Percentiles rank a stretch among this genome's conserved stretches.
Conservation (phyloP, 1,140 invertebrate genomes). For the Anastatus disparis region DNA sequence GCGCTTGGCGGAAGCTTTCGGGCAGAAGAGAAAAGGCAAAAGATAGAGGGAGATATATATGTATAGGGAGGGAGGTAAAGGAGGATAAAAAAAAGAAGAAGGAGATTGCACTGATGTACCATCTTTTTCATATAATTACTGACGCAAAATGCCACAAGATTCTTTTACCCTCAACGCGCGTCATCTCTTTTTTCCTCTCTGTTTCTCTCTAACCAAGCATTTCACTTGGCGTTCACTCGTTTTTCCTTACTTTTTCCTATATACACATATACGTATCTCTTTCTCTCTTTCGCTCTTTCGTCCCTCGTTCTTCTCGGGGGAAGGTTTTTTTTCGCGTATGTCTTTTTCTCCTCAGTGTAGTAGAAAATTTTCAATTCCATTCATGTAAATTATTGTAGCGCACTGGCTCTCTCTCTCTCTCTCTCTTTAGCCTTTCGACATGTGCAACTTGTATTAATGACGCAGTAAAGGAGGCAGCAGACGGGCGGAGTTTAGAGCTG, state of each 20-base stretch:
- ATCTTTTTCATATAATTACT: conserved; percentile 64
- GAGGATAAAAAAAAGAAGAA: too few species aligned
- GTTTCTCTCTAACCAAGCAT: conserved; percentile 34
- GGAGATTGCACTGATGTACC: conserved; percentile 43
- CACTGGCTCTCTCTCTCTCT: conserved; percentile 44
- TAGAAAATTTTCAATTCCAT: conserved; percentile 69
- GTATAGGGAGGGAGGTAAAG: conserved; percentile 32
- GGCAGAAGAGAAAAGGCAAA: not conserved
- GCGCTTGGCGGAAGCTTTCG: conserved; percentile 26
- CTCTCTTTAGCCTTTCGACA: conserved; percentile 65
- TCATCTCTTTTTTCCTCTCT: conserved; percentile 29
- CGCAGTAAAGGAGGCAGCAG: conserved; percentile 62
- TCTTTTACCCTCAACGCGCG: conserved; percentile 46
- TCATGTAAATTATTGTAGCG: conserved; percentile 70
- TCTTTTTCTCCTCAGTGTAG: conserved; percentile 62
- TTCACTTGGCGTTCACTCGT: too few species aligned
- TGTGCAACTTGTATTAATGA: conserved; percentile 68
- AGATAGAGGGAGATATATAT: not conserved
- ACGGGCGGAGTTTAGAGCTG: conserved; percentile 57
- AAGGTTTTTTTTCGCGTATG: conserved; percentile 47
- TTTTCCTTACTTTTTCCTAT: too few species aligned
- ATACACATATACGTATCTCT: not conserved
- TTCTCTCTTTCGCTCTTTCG: conserved; percentile 23
- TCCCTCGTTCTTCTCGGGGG: not conserved
- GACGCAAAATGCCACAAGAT: conserved; percentile 61